Evolutionary conservation across 23 tunicate species (phyloP).

Genomic region (Ascidia mentula): DNA sequence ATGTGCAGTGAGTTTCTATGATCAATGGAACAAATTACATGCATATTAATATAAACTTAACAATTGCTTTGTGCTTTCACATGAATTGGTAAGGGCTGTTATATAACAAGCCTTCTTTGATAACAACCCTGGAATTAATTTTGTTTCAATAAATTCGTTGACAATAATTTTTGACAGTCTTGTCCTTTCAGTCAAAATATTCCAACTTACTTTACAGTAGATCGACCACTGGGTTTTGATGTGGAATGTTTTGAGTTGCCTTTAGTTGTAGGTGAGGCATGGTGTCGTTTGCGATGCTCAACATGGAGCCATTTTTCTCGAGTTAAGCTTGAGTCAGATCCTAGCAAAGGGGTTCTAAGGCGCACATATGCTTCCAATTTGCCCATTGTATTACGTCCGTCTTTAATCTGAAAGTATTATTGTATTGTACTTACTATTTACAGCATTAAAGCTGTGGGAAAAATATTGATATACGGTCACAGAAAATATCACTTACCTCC

Average conservation of each 20-base stretch:
- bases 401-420: conserved; percentile 47
- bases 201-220: conserved; percentile 12
- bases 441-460: neutral
- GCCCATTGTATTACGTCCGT: conserved; percentile 62
- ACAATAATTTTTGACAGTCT: too few species aligned
- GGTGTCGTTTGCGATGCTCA: conserved; percentile 58
- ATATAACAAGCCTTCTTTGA: too few species aligned
- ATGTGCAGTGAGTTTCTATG: too few species aligned
- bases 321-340: conserved; percentile 51
- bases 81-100: too few species aligned
- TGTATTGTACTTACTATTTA: neutral
- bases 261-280: conserved; percentile 1
- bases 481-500: conserved; percentile 32
- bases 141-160: too few species aligned
- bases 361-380: conserved; percentile 73
- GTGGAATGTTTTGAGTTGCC: neutral
- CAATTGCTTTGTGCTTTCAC: too few species aligned
- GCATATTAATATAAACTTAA: too few species aligned
- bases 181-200: too few species aligned
- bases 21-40: too few species aligned
- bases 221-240: conserved; percentile 15
- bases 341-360: conserved; percentile 66
- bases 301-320: conserved; percentile 69
- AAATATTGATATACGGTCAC: too few species aligned
- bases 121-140: too few species aligned